These are phyloP conservation scores for Fregata magnificens DNA, from an alignment of 2,113 vertebrate genomes.

Conservation along the genomic window DNA sequence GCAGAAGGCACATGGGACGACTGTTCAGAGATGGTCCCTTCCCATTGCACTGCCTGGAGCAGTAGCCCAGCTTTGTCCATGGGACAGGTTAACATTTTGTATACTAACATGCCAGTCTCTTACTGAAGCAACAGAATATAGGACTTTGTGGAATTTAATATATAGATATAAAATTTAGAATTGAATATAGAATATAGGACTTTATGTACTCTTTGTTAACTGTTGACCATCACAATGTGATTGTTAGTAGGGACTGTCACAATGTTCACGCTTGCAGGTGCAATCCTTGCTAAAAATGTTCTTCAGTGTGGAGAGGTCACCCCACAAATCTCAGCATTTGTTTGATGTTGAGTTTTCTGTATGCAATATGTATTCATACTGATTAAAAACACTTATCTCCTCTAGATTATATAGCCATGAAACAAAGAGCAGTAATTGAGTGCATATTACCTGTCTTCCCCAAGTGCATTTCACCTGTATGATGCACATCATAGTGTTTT, in stretches of 20 bases:
- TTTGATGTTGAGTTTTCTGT: not conserved
- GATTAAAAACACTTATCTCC: not conserved
- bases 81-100: not conserved
- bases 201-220: not conserved
- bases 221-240: not conserved
- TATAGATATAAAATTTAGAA: not conserved
- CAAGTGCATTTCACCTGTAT: not conserved
- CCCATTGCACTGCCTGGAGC: not conserved
- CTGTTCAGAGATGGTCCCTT: not conserved
- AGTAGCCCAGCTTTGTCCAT: not conserved
- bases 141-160: not conserved
- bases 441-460: not conserved
- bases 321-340: not conserved
- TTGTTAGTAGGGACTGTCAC: not conserved
- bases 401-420: not conserved
- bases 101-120: not conserved
- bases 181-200: not conserved
- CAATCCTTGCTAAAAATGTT: not conserved
- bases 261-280: rapidly evolving
- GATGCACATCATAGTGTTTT: not conserved
- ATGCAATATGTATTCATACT: not conserved
- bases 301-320: not conserved
- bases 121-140: not conserved
- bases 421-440: not conserved
- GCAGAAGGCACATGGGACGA: not conserved